Conservation (phyloP, 2,888 invertebrate genomes). For the Torymus auratus region DNA sequence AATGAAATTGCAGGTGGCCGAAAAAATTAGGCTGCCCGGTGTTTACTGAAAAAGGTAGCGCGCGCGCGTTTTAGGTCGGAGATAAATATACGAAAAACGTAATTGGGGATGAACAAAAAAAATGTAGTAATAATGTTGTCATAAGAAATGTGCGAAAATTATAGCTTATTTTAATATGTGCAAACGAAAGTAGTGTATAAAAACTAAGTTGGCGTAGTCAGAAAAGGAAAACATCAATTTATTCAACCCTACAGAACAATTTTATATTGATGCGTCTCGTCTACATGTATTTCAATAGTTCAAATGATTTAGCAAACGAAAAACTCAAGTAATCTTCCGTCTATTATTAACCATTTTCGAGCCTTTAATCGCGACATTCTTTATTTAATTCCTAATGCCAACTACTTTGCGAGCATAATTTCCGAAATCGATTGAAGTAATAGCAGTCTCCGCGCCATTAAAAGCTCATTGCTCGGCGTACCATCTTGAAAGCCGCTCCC, state of each 20-base stretch:
- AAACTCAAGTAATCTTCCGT: too few species aligned
- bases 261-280: too few species aligned
- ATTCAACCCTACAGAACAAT: too few species aligned
- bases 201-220: too few species aligned
- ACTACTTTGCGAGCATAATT: not conserved
- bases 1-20: constrained; percentile 31
- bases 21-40: not conserved
- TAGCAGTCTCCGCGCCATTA: not conserved
- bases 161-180: too few species aligned
- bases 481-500: not conserved
- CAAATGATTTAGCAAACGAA: too few species aligned
- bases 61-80: not conserved
- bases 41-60: constrained; percentile 8
- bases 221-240: too few species aligned
- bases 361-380: too few species aligned
- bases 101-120: not conserved
- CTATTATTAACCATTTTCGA: too few species aligned
- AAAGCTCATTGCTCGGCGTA: not conserved
- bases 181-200: too few species aligned
- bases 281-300: too few species aligned
- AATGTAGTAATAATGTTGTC: constrained; percentile 2
- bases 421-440: constrained; percentile 26
- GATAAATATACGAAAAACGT: constrained; percentile 8
- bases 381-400: too few species aligned
- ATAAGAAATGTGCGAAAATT: not conserved